Evolutionary conservation across 2,888 invertebrate species (phyloP), one percentile per base, ranked within the genome.

Genomic region (Chymomyza amoena): DNA sequence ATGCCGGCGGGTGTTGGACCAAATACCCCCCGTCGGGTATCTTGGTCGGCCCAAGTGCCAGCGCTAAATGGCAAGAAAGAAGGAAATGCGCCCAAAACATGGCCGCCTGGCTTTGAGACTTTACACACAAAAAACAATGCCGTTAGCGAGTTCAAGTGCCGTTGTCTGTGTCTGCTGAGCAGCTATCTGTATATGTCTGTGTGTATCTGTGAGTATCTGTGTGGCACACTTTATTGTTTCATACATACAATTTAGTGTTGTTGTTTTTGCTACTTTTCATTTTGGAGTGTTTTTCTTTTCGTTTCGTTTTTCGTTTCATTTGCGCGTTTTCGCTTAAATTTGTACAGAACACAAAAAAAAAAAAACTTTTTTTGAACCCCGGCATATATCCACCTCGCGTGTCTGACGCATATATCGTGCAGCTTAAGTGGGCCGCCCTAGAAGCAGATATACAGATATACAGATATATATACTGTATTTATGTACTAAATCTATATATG

Each of bases 401-500:
- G 85, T 73, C 79, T 84, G 80, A 64, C 75, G 73, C 73, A 75
- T 82, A 81, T 88, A 81, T 79, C 75, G 75, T 76, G 77, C 70
- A 77, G 64, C 80, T 87, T 84, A 84, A 84, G 84, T 84, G 85
- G 84, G 85, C 81, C 86, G 79, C 68, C 73, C 72, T 61, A 69
- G 70, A 81, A 75, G 75, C 79, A 80, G 75, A 73, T 71, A 18
- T n/a, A n/a, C n/a, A n/a, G n/a, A n/a, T n/a, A n/a, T n/a, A n/a
- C n/a, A n/a, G n/a, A n/a, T n/a, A n/a, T n/a, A n/a, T 54, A 54
- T 20, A 20, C 9, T 13, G 39, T 45, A 45, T 45, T 45, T 45
- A 45, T 45, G 13, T 45, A 45, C 39, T 13, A 45, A 45, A 45
- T 16, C 36, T 28, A 50, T 60, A 39, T 52, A 45, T 39, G 51